Evolutionary conservation across 2,113 vertebrate genomes (phyloP), one percentile per base, ranked within the genome.

Genomic region (Nothoprocta perdicaria): DNA sequence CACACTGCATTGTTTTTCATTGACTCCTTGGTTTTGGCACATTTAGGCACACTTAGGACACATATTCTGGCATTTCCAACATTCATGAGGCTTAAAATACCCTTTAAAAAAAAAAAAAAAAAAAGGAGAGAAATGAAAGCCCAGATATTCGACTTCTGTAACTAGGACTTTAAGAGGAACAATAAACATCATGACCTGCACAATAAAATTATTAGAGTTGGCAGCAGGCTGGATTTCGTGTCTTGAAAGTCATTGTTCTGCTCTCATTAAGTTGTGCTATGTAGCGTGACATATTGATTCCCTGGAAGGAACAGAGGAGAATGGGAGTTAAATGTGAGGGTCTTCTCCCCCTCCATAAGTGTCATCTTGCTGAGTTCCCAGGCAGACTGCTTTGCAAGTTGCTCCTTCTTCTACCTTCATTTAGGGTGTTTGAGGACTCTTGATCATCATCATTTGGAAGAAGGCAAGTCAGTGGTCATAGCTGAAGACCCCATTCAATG

Each of bases 401-500:
- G 13, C 13, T 67, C 24, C 63, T 62, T 73, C 40, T 75, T 82
- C 76, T 65, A 22, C 40, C 12, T 60, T 67, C 38, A 3, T 58
- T 55, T 85, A 50, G 8, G 27, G 26, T 79, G 22, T 23, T 55
- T 58, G 14, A 72, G 14, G 19, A 11, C 48, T 82, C 52, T 63
- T 43, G 15, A 71, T 38, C 12, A 63, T 11, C 2, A 0, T 11
- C 43, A 10, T 69, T 43, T 45, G 46, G 65, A 65, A 73, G 38
- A 29, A 3, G 12, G 35, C 22, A 48, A 63, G 38, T 66, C 22
- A 15, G 5, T n/a, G 58, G 52, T 48, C 40, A 1, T 10, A 75
- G 29, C 9, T 63, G 48, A 9, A 0, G 0, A 55, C 71, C 17
- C 6, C 69, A 1, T 29, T 58, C 6, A 10, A 31, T 5, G 38